Percentiles rank a stretch among this genome's conserved stretches.
Evolutionary conservation across 2,888 invertebrate genomes (phyloP).

Genomic region (Orthonychiurus folsomi): DNA sequence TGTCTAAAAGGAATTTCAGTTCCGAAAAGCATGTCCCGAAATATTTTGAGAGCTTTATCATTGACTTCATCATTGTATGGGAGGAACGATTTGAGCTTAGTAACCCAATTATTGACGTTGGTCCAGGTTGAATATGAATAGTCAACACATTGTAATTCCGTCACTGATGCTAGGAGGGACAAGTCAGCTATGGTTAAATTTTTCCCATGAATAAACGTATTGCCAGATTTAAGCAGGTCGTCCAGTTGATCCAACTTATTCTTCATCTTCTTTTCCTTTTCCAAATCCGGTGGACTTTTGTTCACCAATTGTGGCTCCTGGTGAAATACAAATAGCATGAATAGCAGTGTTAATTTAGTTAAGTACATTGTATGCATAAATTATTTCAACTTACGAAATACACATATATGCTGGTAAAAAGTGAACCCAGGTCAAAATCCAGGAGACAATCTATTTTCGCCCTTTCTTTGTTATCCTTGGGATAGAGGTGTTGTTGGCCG

Average conservation of each 20-base stretch:
- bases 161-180: neutral
- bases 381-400: neutral
- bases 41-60: neutral
- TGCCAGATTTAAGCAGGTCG: neutral
- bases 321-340: neutral
- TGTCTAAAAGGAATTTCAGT: too few species aligned
- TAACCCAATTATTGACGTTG: neutral
- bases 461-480: neutral
- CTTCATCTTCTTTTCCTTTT: neutral
- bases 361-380: neutral
- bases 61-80: neutral
- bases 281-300: neutral
- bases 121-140: neutral
- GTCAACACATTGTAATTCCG: neutral
- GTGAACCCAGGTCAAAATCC: neutral
- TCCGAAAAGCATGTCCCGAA: too few species aligned
- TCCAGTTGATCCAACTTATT: neutral
- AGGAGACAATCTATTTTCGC: neutral
- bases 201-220: too few species aligned
- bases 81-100: neutral
- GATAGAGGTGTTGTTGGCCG: neutral
- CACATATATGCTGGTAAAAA: neutral
- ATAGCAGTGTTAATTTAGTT: neutral
- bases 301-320: neutral
- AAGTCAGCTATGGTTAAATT: neutral